Evolutionary conservation across 2,797 vertebrate species (phyloP).

Genomic region (Gallinago stenura): DNA sequence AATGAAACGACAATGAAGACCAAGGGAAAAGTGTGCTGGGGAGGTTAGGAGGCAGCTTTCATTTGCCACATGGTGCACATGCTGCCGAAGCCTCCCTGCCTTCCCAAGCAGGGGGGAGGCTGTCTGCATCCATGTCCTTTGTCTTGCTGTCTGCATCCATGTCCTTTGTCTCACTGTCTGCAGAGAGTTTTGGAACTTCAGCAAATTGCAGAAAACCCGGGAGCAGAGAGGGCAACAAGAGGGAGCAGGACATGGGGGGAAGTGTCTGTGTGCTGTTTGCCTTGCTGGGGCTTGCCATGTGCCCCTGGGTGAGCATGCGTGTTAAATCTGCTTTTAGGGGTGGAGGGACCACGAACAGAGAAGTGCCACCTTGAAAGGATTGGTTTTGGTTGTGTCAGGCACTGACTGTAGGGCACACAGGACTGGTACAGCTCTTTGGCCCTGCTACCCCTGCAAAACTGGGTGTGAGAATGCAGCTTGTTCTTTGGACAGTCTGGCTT

Average conservation of each 20-base stretch:
- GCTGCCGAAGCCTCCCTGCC: neutral
- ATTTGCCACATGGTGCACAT: rapidly evolving
- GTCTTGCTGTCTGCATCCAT: rapidly evolving
- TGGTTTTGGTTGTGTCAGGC: neutral
- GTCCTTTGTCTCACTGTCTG: rapidly evolving
- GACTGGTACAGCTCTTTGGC: neutral
- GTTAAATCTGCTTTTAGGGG: neutral
- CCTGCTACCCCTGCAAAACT: rapidly evolving
- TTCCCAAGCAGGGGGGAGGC: rapidly evolving
- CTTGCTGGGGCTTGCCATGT: neutral
- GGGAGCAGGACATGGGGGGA: neutral
- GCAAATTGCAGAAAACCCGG: neutral
- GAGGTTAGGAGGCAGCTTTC: too few relatives aligned
- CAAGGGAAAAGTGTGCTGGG: neutral
- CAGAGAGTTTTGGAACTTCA: neutral
- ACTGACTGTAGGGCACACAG: neutral
- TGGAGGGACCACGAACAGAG: rapidly evolving
- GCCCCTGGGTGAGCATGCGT: rapidly evolving
- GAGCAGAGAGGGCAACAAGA: neutral
- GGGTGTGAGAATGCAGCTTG: neutral
- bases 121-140: too few relatives aligned
- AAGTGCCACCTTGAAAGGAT: neutral
- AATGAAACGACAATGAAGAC: rapidly evolving
- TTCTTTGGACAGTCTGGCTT: neutral
- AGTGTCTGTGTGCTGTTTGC: neutral